Evolutionary conservation across 2,797 vertebrate genomes (phyloP), one percentile per base, ranked within the genome.

Genomic region (Scarus forsteni): DNA sequence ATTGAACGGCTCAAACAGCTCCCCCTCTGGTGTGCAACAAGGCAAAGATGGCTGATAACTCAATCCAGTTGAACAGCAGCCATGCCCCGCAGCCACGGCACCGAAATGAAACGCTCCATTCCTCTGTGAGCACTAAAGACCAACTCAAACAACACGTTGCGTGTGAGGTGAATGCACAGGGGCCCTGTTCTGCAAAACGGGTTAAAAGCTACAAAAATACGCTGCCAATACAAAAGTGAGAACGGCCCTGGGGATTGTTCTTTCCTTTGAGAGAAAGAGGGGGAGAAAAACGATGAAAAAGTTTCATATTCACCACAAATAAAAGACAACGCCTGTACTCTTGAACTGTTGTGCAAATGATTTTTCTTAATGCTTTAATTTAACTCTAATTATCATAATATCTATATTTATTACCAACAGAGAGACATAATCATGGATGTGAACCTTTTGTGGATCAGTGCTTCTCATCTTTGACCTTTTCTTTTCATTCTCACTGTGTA

Each of bases 41-140:
- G 75, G 48, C 56, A 71, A 78, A 66, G 59, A 80, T 65, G 71
- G 80, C 77, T 82, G 83, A 81, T 80, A 80, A 73, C 69, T 83
- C 77, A 80, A 77, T 77, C 75, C 67, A 58, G 67, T 45, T 83
- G 83, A 85, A 85, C 79, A 70, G 3, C 35, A 48, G 75, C 79
- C 74, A 73, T 81, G 69, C 84, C 83, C 81, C 4, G 61, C 62
- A 81, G 88, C 76, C 72, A 48, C 78, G 8, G 34, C 10, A 10
- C 38, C 54, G 8, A 79, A 84, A 85, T 75, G 66, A 86, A 88
- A 83, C 1, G 60, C 63, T 75, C 50, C 34, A 48, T 58, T 67
- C 80, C 64, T 80, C 67, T 67, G 53, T 68, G 75, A 83, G 67
- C 69, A 44, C 45, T 51, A 55, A 63, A 83, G 61, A 68, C 12